Base-by-base conservation (phyloP, 2,888 invertebrate genomes). In the Nowickia ferox region DNA sequence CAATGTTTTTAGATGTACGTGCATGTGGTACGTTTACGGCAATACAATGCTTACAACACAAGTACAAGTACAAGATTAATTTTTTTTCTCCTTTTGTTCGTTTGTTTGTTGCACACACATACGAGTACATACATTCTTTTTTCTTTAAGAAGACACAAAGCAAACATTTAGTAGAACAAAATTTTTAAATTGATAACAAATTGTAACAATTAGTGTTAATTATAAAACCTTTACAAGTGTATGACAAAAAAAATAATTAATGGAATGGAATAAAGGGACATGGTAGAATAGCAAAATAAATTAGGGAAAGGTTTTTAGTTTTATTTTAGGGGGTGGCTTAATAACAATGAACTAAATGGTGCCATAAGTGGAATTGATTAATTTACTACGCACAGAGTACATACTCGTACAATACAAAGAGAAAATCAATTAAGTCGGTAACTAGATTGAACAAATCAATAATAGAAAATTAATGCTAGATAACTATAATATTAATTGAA, bases 131-230 rank as follows among this genome's bases (percentile, higher is more conserved):
- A 30, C 51, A 17, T 0, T 65, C 13, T 57, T 44, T 30, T 13
- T 30, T 15, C 11, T 22, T 68, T 5, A 9, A 53, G 38, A 17
- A 74, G 19, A 74, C 53, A 74, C 46, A 69, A 57, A 55, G 30
- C 57, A 51, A 65, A 40, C 61, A 75, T 69, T 66, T 22, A 63
- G 22, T 71, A 17, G 13, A 53, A 84, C n/a, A 77, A 77, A 77
- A 77, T 68, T 38, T 51, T 57, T 22, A 77, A 84, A 74, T 82
- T 78, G 69, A 57, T 82, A 78, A 83, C 86, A 83, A 86, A 86
- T 84, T 81, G 77, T 74, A 76, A 68, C 66, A 86, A 86, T 86
- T 86, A 86, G 86, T 83, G 76, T 76, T 86, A 76, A 86, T 83
- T 83, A 76, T 76, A 86, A 76, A 72, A 75, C 53, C 75, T 74